phyloP scores from a whole-genome alignment of 2,797 vertebrate species.

The Clarias platycephalus region DNA sequence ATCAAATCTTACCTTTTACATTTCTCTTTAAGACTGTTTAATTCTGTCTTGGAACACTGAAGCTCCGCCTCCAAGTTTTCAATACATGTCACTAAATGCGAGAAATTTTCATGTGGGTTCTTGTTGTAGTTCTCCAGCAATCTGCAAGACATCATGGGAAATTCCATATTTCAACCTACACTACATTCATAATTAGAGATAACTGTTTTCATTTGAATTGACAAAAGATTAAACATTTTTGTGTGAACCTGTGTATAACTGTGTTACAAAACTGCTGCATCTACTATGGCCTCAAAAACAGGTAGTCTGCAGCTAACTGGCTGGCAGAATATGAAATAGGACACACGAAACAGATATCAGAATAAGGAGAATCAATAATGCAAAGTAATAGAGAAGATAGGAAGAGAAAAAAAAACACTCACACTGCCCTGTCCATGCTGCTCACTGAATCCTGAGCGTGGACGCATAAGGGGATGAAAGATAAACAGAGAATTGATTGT shows the following conservation, averaged over 20 bases:
- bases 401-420: slow-evolving; percentile 57
- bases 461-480: slow-evolving; percentile 30
- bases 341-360: slow-evolving; percentile 14
- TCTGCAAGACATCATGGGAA: slow-evolving; percentile 59
- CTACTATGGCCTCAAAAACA: slow-evolving; percentile 3
- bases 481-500: slow-evolving; percentile 54
- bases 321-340: slow-evolving; percentile 29
- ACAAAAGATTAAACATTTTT: not conserved
- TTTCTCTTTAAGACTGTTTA: slow-evolving; percentile 70
- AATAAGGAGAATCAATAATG: slow-evolving; percentile 49
- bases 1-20: slow-evolving; percentile 69
- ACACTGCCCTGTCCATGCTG: slow-evolving; percentile 69
- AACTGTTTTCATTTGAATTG: not conserved
- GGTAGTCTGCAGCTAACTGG: not conserved
- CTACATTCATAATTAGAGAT: not conserved
- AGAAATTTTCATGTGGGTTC: slow-evolving; percentile 75
- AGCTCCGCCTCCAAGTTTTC: slow-evolving; percentile 75
- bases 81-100: slow-evolving; percentile 76
- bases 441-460: slow-evolving; percentile 60
- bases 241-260: not conserved
- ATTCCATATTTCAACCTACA: not conserved
- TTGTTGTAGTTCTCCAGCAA: slow-evolving; percentile 72
- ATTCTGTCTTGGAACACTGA: slow-evolving; percentile 72
- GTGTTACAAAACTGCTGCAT: not conserved
- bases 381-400: slow-evolving; percentile 31